Base-by-base conservation (phyloP, 2,113 vertebrate species). In the Petrocephalus zakoni region DNA sequence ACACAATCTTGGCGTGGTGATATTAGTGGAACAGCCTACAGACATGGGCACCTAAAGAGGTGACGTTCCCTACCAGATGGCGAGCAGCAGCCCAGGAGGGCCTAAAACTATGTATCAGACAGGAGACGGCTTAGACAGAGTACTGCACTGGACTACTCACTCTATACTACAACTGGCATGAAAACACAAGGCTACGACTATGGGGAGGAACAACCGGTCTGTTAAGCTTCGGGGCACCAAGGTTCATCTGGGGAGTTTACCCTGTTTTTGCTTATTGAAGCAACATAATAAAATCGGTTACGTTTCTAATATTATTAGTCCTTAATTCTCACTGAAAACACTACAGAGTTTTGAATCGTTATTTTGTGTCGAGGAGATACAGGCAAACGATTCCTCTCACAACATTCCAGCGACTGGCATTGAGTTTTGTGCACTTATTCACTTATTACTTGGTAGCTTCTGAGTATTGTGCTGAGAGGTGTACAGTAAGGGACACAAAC, bases 131-230 rank as follows among this genome's bases (percentile, higher is more conserved):
- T 78, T 68, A 55, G 87, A 75, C 64, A 37, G 42, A 53, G 29
- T 55, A 88, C 87, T 53, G 87, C 68, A 88, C 87, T 78, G 29
- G n/a, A 88, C 87, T 81, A 88, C 68, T 72, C 22, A 88, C 87
- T 34, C n/a, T 88, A 78, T 37, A 75, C 49, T 53, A 88, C 87
- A 88, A 75, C 68, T 88, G 68, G 87, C 87, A 88, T 88, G 68
- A 78, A 49, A 51, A 37, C 68, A 88, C 47, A 53, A 75, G 87
- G 42, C 58, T 58, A 87, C 56, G 9, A 64, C 86, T 87, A 51
- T 53, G 61, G 42, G 11, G 42, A 83, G 81, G 10, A 49, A 83
- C 29, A 19, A 51, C 86, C n/a, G 42, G 86, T 56, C 56, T 64
- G 58, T 56, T 68, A 46, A 15, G 78, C 61, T n/a, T 15, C 9